A percentile compares a stretch with the other conserved stretches of the same genome.
These are phyloP conservation scores for Aurelia sp. DNA, from an alignment of 30 jellyfish, hydroid and myxozoan species.

Conservation along the genomic window DNA sequence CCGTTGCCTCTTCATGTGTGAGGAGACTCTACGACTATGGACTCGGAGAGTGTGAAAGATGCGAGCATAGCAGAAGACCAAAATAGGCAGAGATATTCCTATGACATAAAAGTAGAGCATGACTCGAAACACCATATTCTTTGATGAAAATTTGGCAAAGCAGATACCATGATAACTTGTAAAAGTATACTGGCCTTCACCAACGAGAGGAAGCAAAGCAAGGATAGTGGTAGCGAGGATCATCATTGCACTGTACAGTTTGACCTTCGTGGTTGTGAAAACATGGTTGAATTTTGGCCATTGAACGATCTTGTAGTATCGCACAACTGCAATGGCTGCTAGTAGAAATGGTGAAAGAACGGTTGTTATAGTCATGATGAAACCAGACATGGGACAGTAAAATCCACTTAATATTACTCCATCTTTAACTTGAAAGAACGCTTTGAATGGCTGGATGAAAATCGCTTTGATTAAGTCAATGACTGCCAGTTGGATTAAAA, in stretches of 20 bases:
- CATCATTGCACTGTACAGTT: neutral
- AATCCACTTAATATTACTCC: neutral
- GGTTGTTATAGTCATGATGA: neutral
- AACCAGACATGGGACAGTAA: neutral
- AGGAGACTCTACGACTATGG: neutral
- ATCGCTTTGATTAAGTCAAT: neutral
- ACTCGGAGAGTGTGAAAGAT: neutral
- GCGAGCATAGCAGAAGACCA: neutral
- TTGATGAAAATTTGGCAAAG: neutral
- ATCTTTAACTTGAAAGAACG: neutral
- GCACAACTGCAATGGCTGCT: neutral
- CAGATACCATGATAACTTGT: neutral
- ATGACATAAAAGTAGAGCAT: neutral
- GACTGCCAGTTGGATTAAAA: neutral
- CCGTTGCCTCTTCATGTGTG: neutral
- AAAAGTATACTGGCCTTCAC: slow-evolving; percentile 4
- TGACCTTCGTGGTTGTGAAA: neutral
- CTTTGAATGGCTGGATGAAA: neutral
- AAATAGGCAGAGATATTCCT: neutral
- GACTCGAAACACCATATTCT: neutral
- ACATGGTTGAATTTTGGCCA: neutral
- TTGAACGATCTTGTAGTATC: neutral
- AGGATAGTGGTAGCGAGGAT: neutral
- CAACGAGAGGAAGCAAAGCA: neutral
- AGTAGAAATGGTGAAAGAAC: neutral